A percentile compares a stretch with the other conserved stretches of the same genome.
Evolutionary conservation across 2,797 vertebrate genomes (phyloP).

Genomic region (Limnodromus scolopaceus): DNA sequence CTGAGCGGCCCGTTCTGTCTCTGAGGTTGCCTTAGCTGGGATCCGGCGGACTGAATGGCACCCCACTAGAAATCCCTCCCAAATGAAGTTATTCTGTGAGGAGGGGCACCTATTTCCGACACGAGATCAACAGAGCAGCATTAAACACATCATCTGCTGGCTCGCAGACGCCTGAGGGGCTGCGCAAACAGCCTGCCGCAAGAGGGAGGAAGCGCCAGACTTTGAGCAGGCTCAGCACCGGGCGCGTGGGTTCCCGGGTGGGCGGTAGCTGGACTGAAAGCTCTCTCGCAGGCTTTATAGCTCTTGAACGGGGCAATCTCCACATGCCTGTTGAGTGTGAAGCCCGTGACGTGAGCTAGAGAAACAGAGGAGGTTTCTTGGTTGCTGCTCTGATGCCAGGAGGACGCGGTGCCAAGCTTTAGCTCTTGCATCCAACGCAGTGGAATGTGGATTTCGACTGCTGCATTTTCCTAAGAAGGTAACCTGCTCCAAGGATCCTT

Average conservation of each 20-base stretch:
- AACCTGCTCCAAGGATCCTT: not conserved
- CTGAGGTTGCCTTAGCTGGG: not conserved
- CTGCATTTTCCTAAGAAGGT: constrained; percentile 18
- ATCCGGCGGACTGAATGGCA: not conserved
- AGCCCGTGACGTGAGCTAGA: not conserved
- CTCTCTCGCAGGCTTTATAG: rapidly evolving
- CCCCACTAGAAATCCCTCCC: not conserved
- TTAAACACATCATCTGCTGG: rapidly evolving
- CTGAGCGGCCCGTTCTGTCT: not conserved
- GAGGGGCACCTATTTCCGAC: not conserved
- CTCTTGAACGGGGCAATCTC: not conserved
- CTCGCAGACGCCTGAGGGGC: rapidly evolving
- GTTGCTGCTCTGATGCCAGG: not conserved
- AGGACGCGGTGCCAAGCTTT: not conserved
- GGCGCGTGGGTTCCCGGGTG: not conserved
- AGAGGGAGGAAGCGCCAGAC: constrained; percentile 5
- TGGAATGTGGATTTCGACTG: not conserved
- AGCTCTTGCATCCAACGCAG: not conserved
- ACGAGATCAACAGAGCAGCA: rapidly evolving
- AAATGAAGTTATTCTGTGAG: not conserved
- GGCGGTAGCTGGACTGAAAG: not conserved
- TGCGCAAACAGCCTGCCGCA: not conserved
- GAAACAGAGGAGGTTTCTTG: not conserved
- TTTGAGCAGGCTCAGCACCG: not conserved
- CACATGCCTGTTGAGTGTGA: not conserved